Evolutionary conservation across 2,797 vertebrate species (phyloP), one percentile per base, ranked within the genome.

Genomic region (Philypnodon macrostomus): DNA sequence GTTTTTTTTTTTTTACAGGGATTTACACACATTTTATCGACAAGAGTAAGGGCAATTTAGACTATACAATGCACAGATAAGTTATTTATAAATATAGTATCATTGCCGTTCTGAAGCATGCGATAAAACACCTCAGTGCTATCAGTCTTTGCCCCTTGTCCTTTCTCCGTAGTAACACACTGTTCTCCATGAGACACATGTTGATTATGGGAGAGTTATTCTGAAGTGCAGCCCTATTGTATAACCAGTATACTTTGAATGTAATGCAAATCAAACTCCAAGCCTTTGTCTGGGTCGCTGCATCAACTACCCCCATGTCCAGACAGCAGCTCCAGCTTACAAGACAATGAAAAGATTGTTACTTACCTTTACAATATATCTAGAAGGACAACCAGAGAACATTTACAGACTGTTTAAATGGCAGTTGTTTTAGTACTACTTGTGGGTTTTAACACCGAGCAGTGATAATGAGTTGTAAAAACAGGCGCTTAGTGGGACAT

Each of bases 391-490:
- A 68, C 14, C 53, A 70, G 76, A 74, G 37, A 69, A 63, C 42
- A 74, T 66, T 64, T 69, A 66, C 56, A 57, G 47, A 23, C 60
- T 32, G 32, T 41, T 54, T 16, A 72, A 70, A 50, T 57, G 53
- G 58, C 74, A 75, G 80, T 85, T 84, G 67, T 58, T 73, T 23
- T 53, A 67, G 58, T 49, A 60, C n/a, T n/a, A n/a, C 68, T 72
- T 75, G 85, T 85, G 77, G 65, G 65, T 81, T 86, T 83, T 87
- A 79, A 80, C 81, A 80, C 79, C 36, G 36, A 53, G 79, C 61
- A 76, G 83, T 71, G 80, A 86, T 86, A 79, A 73, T 73, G 70
- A 85, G 69, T 84, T 85, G 82, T 77, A 88, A 87, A 87, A 80
- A 65, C 78, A 75, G 74, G 79, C 88, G 67, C 63, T 69, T 33